Evolutionary conservation across 1,140 invertebrate genomes (phyloP), one percentile per base, ranked within the genome.

Genomic region (Leptopilina boulardi): DNA sequence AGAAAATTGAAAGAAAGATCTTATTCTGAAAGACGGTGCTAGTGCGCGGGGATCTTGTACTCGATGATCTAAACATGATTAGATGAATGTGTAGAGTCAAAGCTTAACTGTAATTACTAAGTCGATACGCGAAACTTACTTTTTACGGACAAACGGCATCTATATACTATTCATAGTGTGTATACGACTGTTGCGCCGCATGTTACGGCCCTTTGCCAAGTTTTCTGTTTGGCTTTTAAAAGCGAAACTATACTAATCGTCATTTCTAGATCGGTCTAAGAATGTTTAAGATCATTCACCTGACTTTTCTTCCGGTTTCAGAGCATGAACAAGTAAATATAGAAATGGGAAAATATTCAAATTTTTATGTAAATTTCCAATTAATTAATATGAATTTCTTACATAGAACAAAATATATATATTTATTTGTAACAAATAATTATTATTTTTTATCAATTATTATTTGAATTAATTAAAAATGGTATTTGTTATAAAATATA

Each of bases 141-240:
- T 66, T 66, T 30, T 66, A 66, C 26, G 59, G 26, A 66, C 15
- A 13, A 30, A 15, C n/a, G 59, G 59, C 59, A 30, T 66, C 23
- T 66, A n/a, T n/a, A n/a, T n/a, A n/a, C n/a, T n/a, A 66, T 34
- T 66, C 59, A 66, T 30, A 66, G 26, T 66, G 59, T 66, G 59
- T 66, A 42, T 42, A 66, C 59, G 59, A 66, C 59, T 66, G 26
- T 66, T 30, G 26, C 56, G 23, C 59, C 59, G 23, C 59, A 3
- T 30, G 26, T 66, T 30, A 30, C 59, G 59, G 15, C 59, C 59
- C 59, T 66, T 34, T 66, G 59, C 59, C 26, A 66, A 66, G 23
- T 66, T 66, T 66, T 30, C 59, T 15, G 26, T 66, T 23, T 66
- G 59, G 26, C 26, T 30, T n/a, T n/a, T 66, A 23, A 66, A 66